A percentile compares a stretch with the other conserved stretches of the same genome.
Conservation (phyloP, 2,113 vertebrate genomes). For the Varanus komodoensis region DNA sequence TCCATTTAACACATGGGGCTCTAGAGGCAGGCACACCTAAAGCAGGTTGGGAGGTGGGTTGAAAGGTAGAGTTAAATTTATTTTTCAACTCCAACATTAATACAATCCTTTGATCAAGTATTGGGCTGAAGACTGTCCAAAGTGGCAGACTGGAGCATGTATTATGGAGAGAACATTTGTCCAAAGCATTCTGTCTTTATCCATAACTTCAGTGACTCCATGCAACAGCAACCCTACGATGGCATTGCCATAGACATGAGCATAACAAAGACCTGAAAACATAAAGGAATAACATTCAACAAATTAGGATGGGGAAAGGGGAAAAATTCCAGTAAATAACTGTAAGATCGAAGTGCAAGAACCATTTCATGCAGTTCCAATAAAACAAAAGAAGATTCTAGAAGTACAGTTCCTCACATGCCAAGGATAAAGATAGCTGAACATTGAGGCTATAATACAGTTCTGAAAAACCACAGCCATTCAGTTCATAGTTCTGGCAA, state of each 20-base stretch:
- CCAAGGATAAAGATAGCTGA: conserved; percentile 3
- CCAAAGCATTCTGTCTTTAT: background rate
- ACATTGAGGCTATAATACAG: background rate
- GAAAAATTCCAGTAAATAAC: background rate
- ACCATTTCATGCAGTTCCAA: background rate
- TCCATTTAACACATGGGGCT: background rate
- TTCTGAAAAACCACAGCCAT: background rate
- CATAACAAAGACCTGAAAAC: background rate
- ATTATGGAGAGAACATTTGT: background rate
- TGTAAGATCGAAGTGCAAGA: background rate
- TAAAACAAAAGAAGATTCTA: background rate
- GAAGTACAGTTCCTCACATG: background rate
- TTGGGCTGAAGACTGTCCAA: background rate
- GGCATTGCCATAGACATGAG: background rate
- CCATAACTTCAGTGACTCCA: background rate
- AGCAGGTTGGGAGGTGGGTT: background rate
- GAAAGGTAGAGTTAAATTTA: background rate
- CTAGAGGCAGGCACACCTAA: background rate
- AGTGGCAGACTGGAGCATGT: background rate
- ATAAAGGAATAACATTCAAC: background rate
- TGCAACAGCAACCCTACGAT: too few relatives aligned
- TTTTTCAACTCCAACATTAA: background rate
- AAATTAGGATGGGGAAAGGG: background rate
- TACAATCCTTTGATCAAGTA: background rate
- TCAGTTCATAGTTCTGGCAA: background rate